Conservation (phyloP, 2,113 vertebrate species). For the Apteryx mantelli region DNA sequence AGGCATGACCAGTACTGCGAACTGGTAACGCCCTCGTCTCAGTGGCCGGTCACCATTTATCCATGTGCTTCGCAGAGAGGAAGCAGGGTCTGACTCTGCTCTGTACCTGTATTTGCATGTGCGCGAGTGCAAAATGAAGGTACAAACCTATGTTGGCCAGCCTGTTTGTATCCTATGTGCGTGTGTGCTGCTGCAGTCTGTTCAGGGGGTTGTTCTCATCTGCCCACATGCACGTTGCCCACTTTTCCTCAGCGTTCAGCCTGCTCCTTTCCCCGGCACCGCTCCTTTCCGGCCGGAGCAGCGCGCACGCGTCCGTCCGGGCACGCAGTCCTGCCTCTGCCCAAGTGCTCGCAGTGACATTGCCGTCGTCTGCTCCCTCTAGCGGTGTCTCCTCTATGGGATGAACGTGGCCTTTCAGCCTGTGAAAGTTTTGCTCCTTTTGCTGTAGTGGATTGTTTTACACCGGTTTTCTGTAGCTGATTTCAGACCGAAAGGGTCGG, state of each 20-base stretch:
- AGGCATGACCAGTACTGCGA: rapidly evolving
- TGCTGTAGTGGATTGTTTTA: background rate
- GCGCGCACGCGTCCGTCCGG: background rate
- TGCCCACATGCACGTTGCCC: background rate
- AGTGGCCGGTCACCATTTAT: background rate
- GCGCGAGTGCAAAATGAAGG: background rate
- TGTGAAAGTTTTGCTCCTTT: too few relatives aligned
- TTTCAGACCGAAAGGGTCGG: background rate
- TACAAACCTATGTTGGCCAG: background rate
- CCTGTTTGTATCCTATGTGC: background rate
- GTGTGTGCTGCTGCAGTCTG: background rate
- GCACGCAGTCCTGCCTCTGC: background rate
- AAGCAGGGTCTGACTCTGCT: too few relatives aligned
- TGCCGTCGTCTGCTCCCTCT: background rate
- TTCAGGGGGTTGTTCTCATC: background rate
- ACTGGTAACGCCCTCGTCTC: rapidly evolving
- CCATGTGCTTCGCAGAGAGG: background rate
- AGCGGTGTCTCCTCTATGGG: rapidly evolving
- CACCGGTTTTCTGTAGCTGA: background rate
- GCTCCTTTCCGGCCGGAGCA: background rate
- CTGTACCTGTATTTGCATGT: rapidly evolving
- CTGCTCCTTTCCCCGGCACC: too few relatives aligned
- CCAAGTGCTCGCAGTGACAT: too few relatives aligned
- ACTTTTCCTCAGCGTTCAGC: too few relatives aligned
- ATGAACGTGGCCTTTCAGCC: background rate